Conservation (phyloP, 2,113 vertebrate species). For the Caranx ignobilis region DNA sequence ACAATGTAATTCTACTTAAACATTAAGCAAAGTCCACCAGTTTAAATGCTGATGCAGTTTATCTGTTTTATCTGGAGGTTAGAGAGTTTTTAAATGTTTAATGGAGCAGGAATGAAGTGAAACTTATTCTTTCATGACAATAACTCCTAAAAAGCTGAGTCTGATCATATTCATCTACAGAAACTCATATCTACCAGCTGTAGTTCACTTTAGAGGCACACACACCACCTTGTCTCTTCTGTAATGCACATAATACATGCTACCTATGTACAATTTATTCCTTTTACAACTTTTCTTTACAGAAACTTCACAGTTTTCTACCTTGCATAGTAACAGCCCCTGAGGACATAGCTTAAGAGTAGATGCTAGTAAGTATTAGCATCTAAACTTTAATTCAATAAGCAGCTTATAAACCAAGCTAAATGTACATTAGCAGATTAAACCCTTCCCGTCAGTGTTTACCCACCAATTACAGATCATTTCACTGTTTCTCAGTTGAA, state of each 20-base stretch:
- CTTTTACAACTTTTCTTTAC: too few species aligned
- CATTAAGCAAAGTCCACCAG: rapidly evolving
- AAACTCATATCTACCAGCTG: background rate
- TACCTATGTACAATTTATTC: too few species aligned
- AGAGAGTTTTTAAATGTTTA: background rate
- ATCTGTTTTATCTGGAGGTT: background rate
- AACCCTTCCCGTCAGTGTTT: background rate
- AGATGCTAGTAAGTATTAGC: background rate
- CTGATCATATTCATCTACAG: background rate
- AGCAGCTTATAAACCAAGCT: background rate
- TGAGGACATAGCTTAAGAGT: background rate
- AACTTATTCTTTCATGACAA: background rate
- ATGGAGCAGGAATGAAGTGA: background rate
- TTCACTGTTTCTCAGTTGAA: too few species aligned
- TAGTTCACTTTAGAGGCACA: background rate
- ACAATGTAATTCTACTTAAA: background rate
- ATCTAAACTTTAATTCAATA: background rate
- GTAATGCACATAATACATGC: background rate
- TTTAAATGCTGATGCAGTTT: background rate
- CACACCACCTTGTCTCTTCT: background rate
- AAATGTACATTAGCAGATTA: background rate
- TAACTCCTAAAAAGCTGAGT: background rate
- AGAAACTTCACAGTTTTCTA: too few species aligned
- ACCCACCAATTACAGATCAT: background rate
- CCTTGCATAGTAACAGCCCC: background rate